Base-by-base conservation (phyloP, 2,113 vertebrate species). In the Philantomba maxwellii region DNA sequence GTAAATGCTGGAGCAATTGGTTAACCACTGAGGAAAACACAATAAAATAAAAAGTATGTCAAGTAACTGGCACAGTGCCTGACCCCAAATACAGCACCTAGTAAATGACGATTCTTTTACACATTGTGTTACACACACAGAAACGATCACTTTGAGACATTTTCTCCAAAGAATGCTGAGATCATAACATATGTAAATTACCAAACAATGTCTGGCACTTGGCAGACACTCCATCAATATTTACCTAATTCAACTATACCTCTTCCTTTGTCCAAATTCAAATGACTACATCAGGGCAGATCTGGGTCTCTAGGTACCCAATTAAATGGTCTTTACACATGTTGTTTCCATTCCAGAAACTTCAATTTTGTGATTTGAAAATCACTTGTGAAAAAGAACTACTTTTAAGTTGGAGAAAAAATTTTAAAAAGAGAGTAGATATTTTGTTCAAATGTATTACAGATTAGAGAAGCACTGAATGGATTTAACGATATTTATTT, bases 361-460 rank as follows among this genome's bases (percentile, higher is more conserved):
- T 89, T 90, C 36, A 45, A 1, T 83, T 93, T 92, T 30, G 87
- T 36, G n/a, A 84, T 84, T 97, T 88, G 77, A 94, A 88, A 94
- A 66, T 88, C 51, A 84, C 49, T 88, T 60, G 39, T 77, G 58
- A 57, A 62, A 58, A 89, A 62, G 45, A 85, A 51, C 30, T 45
- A 84, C 43, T 78, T 95, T 94, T 92, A 73, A 85, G 13, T 14
- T 62, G 36, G 30, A 89, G 30, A 89, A 84, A 78, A n/a, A n/a
- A 84, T 87, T 91, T 85, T 84, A 78, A 91, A 95, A 49, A 62
- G 62, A 82, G 26, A 89, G 8, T 36, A 58, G 53, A 39, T 80
- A 47, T 85, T 81, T 92, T 93, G 53, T 89, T 81, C 19, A 93
- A 85, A 57, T 85, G 30, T 12, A 43, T 85, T 89, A 60, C 21